Percentiles rank a stretch among this genome's conserved stretches.
Conservation (phyloP, 2,888 invertebrate species). For the Crossocerus cetratus region DNA sequence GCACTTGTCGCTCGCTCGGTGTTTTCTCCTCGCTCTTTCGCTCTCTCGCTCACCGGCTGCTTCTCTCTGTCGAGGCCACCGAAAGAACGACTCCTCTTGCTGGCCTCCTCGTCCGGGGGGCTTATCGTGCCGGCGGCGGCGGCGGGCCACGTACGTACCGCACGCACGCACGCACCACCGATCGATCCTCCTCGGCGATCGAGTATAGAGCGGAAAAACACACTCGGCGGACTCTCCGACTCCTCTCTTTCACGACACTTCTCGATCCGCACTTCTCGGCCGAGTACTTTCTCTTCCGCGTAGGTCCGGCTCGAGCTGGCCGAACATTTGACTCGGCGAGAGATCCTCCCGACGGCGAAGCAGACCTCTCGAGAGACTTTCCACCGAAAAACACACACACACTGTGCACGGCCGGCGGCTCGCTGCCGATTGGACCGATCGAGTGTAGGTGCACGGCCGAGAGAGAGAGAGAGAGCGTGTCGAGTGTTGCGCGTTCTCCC, state of each 20-base stretch:
- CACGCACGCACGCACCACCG: background rate
- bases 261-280: no score
- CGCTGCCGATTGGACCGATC: background rate
- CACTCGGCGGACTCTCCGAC: no score
- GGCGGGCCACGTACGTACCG: constrained; percentile 2
- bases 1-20: background rate
- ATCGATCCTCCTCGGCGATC: no score
- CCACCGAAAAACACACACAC: background rate
- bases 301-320: background rate
- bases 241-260: no score
- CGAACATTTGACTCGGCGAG: constrained; percentile 11
- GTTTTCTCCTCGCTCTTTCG: background rate
- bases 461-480: no score
- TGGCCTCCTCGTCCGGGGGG: constrained; percentile 3
- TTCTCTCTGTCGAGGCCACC: no score
- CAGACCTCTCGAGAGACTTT: background rate
- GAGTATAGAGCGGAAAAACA: no score
- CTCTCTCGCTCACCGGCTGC: no score
- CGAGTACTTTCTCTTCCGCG: constrained; percentile 3
- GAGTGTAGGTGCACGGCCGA: background rate
- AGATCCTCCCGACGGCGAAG: background rate
- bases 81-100: no score
- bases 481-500: no score
- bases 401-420: background rate
- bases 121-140: constrained; percentile 2